Evolutionary conservation across 2,888 invertebrate genomes (phyloP), one percentile per base, ranked within the genome.

Genomic region (Heliconius erato): DNA sequence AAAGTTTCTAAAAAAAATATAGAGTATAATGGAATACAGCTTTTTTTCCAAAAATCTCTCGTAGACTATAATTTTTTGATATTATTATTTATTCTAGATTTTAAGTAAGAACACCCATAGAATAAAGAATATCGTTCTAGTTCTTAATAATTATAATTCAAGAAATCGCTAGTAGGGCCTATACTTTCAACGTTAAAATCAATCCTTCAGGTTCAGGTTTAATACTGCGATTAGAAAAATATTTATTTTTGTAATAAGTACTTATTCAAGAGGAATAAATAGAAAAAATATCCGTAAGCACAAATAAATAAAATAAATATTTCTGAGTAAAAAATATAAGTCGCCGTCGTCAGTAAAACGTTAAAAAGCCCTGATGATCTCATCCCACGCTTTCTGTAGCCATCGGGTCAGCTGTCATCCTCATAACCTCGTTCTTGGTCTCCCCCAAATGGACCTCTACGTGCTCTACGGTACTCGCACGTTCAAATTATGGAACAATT

Each of bases 341-440:
- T 67, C 26, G 0, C 14, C 0, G 12, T 65, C 3, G 14, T 67
- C 12, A 12, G n/a, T 65, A 26, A n/a, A n/a, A 65, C 12, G n/a
- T 67, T 28, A 28, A 1, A 67, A 16, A 26, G 67, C 67, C 14
- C 26, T 28, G 67, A 67, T 28, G 67, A 67, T 26, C 67, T 67
- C 69, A 40, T 35, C 23, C 23, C 23, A 69, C 35, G 35, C 11
- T 28, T 28, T 67, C 14, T 0, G 12, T 5, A 65, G 65, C 14
- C 14, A 67, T 67, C 26, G 67, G 67, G 35, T 35, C 68, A 69
- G 69, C 35, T 69, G 69, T 69, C 69, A 69, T 69, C 35, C 11
- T 69, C 69, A 69, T 19, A 35, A 69, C 69, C 69, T 35, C 69
- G 35, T 69, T 69, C 35, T 9, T 68, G 68, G 16, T 16, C 35